phyloP scores from a whole-genome alignment of 2,113 vertebrate genomes.

The Menidia beryllina region DNA sequence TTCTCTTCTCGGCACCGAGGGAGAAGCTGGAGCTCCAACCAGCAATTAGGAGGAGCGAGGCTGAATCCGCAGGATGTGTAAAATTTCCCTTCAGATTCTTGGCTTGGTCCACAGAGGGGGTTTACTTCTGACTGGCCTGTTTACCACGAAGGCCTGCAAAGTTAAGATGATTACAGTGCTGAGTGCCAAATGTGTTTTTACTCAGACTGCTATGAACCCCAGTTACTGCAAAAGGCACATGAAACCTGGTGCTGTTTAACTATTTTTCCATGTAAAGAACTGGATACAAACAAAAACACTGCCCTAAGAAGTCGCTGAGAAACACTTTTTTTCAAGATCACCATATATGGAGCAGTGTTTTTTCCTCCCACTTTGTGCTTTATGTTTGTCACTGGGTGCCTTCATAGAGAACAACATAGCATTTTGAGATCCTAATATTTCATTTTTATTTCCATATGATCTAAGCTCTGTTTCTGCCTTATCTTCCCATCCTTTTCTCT shows the following conservation, averaged over 20 bases:
- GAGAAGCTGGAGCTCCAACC: conserved; percentile 82
- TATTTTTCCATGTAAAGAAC: conserved; percentile 15
- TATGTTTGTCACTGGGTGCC: conserved; percentile 23
- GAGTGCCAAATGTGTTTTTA: conserved; percentile 59
- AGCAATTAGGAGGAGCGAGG: conserved; percentile 77
- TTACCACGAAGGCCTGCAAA: conserved; percentile 60
- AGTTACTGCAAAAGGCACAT: conserved; percentile 33
- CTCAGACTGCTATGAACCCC: conserved; percentile 46
- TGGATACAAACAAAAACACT: conserved; percentile 13
- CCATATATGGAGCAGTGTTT: conserved; percentile 2
- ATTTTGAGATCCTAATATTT: conserved; percentile 45
- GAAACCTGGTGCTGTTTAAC: conserved; percentile 24
- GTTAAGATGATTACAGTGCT: conserved; percentile 69
- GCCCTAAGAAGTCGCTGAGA: conserved; percentile 15
- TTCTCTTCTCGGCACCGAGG: conserved; percentile 80
- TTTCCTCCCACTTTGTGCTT: neutral
- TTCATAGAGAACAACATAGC: conserved; percentile 47
- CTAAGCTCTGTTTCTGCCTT: conserved; percentile 16
- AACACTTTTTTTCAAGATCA: conserved; percentile 22
- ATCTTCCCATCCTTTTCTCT: conserved; percentile 60
- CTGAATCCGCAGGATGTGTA: conserved; percentile 77
- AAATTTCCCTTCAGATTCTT: conserved; percentile 73
- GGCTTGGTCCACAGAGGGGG: conserved; percentile 51
- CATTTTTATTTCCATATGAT: conserved; percentile 33
- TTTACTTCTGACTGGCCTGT: conserved; percentile 59